Percentiles rank a stretch among this genome's conserved stretches.
Evolutionary conservation across 1,140 invertebrate species (phyloP).

Genomic region (Heliconius nattereri): DNA sequence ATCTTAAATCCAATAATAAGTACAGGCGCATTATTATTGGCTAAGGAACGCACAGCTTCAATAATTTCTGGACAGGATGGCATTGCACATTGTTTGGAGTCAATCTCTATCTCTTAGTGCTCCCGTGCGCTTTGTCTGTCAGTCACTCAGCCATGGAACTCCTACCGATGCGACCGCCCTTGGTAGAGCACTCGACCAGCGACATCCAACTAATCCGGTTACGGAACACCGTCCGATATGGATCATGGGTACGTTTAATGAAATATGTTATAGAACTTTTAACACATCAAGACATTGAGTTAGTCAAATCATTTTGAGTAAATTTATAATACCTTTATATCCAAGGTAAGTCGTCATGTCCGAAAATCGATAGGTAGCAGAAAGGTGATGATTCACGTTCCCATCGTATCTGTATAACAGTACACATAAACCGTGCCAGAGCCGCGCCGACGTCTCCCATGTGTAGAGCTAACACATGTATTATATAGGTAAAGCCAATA

Average conservation of each 20-base stretch:
- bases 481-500: not conserved
- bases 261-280: too few species aligned
- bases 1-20: not conserved
- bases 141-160: too few species aligned
- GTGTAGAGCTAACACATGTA: not conserved
- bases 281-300: too few species aligned
- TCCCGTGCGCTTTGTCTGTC: too few species aligned
- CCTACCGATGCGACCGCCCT: not conserved
- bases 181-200: not conserved
- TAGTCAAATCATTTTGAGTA: too few species aligned
- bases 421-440: not conserved
- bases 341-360: not conserved
- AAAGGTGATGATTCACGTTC: not conserved
- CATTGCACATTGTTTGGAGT: too few species aligned
- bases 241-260: not conserved
- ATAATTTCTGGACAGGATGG: too few species aligned
- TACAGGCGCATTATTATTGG: too few species aligned
- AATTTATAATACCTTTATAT: too few species aligned
- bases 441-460: not conserved
- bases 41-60: too few species aligned
- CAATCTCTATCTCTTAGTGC: too few species aligned
- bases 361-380: not conserved
- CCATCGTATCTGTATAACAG: not conserved
- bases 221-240: not conserved
- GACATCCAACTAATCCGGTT: not conserved